A percentile compares a stretch with the other conserved stretches of the same genome.
These are phyloP conservation scores for Diadumene lineata DNA, from an alignment of 92 coral and sea anemone species.

Conservation along the genomic window DNA sequence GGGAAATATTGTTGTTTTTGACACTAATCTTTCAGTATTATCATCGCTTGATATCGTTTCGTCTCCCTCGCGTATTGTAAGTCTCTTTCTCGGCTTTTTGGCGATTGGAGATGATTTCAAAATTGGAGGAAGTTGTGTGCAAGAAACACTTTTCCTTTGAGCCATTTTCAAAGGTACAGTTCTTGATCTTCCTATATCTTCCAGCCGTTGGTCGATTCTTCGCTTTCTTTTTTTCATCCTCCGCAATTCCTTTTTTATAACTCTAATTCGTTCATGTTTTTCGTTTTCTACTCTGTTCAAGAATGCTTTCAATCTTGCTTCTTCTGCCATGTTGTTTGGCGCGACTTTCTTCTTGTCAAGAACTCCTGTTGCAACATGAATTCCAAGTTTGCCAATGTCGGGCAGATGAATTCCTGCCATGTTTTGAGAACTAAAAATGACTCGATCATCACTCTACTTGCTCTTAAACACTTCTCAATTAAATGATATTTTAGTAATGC, in stretches of 20 bases:
- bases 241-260: conserved; percentile 59
- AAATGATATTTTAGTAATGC: neutral
- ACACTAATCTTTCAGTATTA: neutral
- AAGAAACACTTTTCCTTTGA: neutral
- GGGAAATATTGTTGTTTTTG: neutral
- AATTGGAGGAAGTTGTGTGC: conserved; percentile 21
- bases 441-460: neutral
- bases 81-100: neutral
- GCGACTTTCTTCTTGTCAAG: conserved; percentile 72
- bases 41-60: neutral
- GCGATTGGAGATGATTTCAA: neutral
- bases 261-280: conserved; percentile 62
- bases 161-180: neutral
- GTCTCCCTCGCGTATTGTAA: neutral
- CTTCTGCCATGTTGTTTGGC: conserved; percentile 66
- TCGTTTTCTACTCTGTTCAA: conserved; percentile 71
- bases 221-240: conserved; percentile 60
- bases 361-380: conserved; percentile 78
- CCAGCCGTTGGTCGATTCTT: conserved; percentile 63
- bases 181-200: conserved; percentile 46
- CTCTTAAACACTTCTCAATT: neutral
- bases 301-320: conserved; percentile 60
- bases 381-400: conserved; percentile 82
- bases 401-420: conserved; percentile 86
- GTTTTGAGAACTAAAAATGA: neutral